Conservation (phyloP, 2,888 invertebrate genomes). For the Frankliniella intonsa region DNA sequence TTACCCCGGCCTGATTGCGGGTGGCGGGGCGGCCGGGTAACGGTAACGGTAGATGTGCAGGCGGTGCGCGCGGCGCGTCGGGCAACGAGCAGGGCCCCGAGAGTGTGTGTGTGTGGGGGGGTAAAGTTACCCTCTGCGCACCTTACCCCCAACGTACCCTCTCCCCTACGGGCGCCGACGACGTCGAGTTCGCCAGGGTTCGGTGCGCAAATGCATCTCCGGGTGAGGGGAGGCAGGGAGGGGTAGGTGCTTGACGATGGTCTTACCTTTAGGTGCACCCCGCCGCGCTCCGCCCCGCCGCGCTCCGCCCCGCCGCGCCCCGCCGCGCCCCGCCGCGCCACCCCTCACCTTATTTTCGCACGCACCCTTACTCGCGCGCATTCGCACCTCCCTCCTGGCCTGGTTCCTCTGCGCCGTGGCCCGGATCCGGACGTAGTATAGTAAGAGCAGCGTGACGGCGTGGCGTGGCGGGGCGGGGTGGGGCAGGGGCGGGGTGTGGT, state of each 20-base stretch:
- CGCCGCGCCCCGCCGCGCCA: background rate
- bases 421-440: slow-evolving; percentile 28
- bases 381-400: background rate
- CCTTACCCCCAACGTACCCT: no score
- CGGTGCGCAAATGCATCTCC: background rate
- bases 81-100: background rate
- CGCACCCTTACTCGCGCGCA: no score
- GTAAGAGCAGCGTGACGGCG: slow-evolving; percentile 28
- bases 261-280: background rate
- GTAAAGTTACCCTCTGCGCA: no score
- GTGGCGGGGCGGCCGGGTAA: no score
- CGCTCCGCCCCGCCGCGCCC: background rate
- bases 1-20: no score
- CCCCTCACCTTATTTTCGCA: no score
- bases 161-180: background rate
- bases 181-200: background rate
- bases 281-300: background rate
- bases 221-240: background rate
- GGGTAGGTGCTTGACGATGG: background rate
- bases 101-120: no score
- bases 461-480: background rate
- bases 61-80: background rate
- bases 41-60: background rate
- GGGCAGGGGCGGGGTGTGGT: background rate
- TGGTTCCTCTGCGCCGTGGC: background rate